Conservation (phyloP, 2,888 invertebrate species). For the Nymphalis c-album region DNA sequence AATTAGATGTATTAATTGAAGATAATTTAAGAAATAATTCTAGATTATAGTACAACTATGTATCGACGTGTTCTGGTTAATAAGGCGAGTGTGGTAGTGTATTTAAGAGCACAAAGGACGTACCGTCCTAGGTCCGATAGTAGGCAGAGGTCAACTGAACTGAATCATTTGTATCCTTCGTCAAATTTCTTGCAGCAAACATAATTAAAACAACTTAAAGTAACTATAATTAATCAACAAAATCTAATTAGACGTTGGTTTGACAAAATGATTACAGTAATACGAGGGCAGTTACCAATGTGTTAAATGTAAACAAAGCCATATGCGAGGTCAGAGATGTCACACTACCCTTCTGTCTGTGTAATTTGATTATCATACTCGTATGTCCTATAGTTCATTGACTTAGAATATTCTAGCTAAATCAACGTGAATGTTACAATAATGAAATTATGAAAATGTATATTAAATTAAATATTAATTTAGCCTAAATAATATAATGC, state of each 20-base stretch:
- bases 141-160: too few species aligned
- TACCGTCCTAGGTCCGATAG: too few species aligned
- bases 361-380: conserved; percentile 37
- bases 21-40: too few species aligned
- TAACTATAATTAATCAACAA: not conserved
- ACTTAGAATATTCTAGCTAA: not conserved
- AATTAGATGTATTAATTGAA: too few species aligned
- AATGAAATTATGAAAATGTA: too few species aligned
- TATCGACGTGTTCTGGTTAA: too few species aligned
- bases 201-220: not conserved
- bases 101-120: too few species aligned
- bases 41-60: too few species aligned
- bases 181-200: not conserved
- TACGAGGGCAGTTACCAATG: not conserved
- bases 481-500: too few species aligned
- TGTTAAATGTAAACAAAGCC: conserved; percentile 22
- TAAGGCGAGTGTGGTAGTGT: too few species aligned
- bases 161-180: too few species aligned
- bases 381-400: conserved; percentile 6
- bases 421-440: not conserved
- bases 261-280: conserved; percentile 6
- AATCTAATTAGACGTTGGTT: not conserved
- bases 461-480: too few species aligned
- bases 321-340: conserved; percentile 36
- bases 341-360: conserved; percentile 33